These are phyloP conservation scores for Schizotus pectinicornis DNA, from an alignment of 2,888 invertebrate species.

Conservation along the genomic window DNA sequence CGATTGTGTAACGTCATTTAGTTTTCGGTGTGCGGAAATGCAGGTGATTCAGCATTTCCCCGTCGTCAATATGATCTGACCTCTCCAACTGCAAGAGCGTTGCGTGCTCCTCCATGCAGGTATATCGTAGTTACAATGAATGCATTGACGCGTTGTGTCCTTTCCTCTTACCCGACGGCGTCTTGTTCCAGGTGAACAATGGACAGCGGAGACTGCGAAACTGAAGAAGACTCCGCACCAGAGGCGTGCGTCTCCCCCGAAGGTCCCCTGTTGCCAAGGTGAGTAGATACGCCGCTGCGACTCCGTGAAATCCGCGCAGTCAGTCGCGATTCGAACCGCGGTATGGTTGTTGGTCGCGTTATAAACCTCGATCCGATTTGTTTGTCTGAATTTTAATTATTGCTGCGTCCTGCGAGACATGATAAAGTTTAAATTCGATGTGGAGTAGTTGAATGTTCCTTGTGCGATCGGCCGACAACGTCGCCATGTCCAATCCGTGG, in stretches of 20 bases:
- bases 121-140: background rate
- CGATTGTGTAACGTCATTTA: no score
- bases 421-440: slow-evolving; percentile 8
- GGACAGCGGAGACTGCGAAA: slow-evolving; percentile 55
- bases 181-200: slow-evolving; percentile 44
- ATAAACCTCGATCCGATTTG: no score
- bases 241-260: slow-evolving; percentile 56
- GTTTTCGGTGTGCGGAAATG: no score
- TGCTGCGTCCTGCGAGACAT: background rate
- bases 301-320: slow-evolving; percentile 32
- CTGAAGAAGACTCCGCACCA: slow-evolving; percentile 56
- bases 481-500: slow-evolving; percentile 39
- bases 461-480: slow-evolving; percentile 3
- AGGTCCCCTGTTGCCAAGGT: slow-evolving; percentile 52
- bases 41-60: background rate
- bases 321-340: slow-evolving; percentile 39
- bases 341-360: slow-evolving; percentile 11
- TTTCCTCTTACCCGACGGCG: background rate
- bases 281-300: slow-evolving; percentile 42
- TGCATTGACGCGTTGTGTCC: background rate
- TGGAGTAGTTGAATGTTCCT: slow-evolving; percentile 26
- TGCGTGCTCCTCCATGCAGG: slow-evolving; percentile 7
- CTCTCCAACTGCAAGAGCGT: slow-evolving; percentile 19
- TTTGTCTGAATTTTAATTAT: background rate
- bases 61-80: slow-evolving; percentile 21